A percentile compares a stretch with the other conserved stretches of the same genome.
phyloP scores from a whole-genome alignment of 2,797 vertebrate species.

The Prionace glauca region DNA sequence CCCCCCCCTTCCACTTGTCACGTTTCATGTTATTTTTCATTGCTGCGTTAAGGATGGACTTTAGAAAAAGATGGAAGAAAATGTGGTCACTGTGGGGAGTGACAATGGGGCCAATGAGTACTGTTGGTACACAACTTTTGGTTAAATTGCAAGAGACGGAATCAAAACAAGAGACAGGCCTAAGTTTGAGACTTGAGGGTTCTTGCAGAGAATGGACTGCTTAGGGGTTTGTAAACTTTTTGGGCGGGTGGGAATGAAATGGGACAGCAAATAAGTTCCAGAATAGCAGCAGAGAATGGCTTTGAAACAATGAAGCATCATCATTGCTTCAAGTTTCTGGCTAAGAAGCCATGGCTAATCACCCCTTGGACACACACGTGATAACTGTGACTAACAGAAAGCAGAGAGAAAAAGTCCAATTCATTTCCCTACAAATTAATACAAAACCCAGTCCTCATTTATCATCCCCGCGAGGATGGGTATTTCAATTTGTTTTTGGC shows the following conservation, averaged over 20 bases:
- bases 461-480: neutral
- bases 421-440: neutral
- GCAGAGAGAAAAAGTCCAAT: neutral
- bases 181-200: neutral
- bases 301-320: neutral
- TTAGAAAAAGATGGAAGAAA: neutral
- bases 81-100: neutral
- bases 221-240: neutral
- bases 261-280: neutral
- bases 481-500: neutral
- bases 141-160: too few species aligned
- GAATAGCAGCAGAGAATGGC: neutral
- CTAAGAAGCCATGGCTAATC: neutral
- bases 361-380: neutral
- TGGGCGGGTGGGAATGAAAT: neutral
- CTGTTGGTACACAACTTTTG: neutral
- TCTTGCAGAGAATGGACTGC: neutral
- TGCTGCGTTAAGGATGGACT: neutral
- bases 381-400: neutral
- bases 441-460: neutral
- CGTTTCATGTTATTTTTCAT: neutral
- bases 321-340: neutral
- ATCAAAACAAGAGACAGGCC: neutral
- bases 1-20: neutral
- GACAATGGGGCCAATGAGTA: neutral